These are phyloP conservation scores for Oreochromis tanganicae DNA, from an alignment of 2,113 vertebrate genomes.

Conservation along the genomic window DNA sequence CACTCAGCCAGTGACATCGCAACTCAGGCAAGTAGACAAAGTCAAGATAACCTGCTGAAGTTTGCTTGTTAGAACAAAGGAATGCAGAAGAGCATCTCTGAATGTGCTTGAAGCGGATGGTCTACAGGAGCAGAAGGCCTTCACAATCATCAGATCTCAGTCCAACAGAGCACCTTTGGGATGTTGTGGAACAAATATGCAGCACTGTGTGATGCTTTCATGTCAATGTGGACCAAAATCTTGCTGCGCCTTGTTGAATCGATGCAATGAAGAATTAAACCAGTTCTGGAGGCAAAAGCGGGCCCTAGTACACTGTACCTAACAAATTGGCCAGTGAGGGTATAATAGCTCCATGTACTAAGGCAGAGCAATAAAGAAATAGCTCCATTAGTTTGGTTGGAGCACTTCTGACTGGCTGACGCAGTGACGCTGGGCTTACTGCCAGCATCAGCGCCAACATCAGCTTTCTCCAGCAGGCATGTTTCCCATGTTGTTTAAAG, in stretches of 20 bases:
- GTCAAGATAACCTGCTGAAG: not conserved
- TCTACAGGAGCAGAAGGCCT: not conserved
- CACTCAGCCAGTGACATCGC: not conserved
- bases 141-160: not conserved
- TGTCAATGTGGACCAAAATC: not conserved
- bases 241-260: not conserved
- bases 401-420: not conserved
- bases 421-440: too few relatives aligned
- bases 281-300: not conserved
- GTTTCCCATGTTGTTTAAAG: not conserved
- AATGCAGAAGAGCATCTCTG: not conserved
- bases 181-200: not conserved
- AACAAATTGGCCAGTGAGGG: not conserved
- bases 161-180: not conserved
- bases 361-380: not conserved
- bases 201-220: not conserved
- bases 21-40: not conserved
- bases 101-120: not conserved
- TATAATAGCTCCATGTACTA: not conserved
- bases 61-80: not conserved
- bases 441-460: not conserved
- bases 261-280: not conserved
- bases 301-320: not conserved
- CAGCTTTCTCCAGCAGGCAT: not conserved
- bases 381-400: not conserved